Percentiles rank a stretch among this genome's conserved stretches.
Conservation (phyloP, 2,113 vertebrate species). For the Pionites leucogaster region DNA sequence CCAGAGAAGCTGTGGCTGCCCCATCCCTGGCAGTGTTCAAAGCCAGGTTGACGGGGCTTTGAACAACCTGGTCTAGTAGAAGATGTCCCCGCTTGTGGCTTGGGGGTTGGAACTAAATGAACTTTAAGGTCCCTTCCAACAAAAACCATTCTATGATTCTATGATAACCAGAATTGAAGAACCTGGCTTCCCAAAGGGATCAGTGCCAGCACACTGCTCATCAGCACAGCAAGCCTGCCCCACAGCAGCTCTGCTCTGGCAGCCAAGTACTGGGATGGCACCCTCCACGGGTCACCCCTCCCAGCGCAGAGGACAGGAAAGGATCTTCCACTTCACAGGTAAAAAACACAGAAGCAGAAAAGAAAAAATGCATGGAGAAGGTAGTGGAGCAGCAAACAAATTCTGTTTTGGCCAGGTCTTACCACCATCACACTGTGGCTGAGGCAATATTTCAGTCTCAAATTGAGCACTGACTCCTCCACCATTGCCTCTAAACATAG, state of each 20-base stretch:
- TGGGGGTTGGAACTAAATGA: background rate
- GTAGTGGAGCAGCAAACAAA: background rate
- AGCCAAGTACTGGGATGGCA: background rate
- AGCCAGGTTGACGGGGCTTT: background rate
- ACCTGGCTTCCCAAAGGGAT: background rate
- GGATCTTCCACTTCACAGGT: background rate
- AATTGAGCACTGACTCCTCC: background rate
- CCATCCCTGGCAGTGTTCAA: background rate
- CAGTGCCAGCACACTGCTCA: background rate
- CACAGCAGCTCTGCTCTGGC: background rate
- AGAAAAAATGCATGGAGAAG: background rate
- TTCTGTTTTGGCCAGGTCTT: background rate
- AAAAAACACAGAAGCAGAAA: background rate
- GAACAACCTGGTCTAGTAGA: background rate
- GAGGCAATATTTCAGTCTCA: background rate
- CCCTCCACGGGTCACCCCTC: background rate
- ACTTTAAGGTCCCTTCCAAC: background rate
- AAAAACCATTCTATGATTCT: background rate
- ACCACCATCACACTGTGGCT: background rate
- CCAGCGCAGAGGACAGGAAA: background rate
- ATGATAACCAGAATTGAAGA: background rate
- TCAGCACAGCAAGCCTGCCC: background rate
- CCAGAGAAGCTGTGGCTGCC: background rate
- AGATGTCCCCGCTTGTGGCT: background rate
- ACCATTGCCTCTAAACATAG: background rate